These are phyloP conservation scores for Hyles vespertilio DNA, from an alignment of 1,140 invertebrate species.

Conservation along the genomic window DNA sequence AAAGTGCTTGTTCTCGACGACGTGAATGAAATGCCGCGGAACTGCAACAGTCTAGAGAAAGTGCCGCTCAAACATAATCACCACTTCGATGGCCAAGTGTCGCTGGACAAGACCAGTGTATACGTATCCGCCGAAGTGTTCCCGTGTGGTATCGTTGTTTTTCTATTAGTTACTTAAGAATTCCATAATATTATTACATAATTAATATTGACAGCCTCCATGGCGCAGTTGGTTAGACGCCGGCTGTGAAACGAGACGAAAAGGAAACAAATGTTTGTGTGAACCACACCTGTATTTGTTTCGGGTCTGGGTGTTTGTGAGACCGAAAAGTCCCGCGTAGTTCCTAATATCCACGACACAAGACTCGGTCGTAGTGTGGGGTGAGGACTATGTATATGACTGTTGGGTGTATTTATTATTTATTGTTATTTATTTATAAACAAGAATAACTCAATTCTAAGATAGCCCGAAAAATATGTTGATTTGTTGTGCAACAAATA, in stretches of 20 bases:
- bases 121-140: conserved; percentile 56
- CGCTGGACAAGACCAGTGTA: conserved; percentile 48
- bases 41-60: conserved; percentile 44
- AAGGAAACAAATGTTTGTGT: conserved; percentile 1
- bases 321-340: neutral
- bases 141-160: conserved; percentile 45
- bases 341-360: too few relatives aligned
- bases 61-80: conserved; percentile 35
- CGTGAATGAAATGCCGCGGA: conserved; percentile 30
- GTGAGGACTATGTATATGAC: too few relatives aligned
- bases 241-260: neutral
- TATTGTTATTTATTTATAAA: neutral
- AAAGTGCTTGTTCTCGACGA: conserved; percentile 18
- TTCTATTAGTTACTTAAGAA: neutral
- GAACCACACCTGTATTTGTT: neutral
- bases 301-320: neutral
- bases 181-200: too few relatives aligned
- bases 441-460: neutral
- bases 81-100: conserved; percentile 52
- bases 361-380: too few relatives aligned
- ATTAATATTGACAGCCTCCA: too few relatives aligned
- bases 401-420: neutral
- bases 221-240: too few relatives aligned
- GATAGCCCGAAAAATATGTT: too few relatives aligned
- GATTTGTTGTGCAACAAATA: neutral